Base-by-base conservation (phyloP, 2,888 invertebrate species). In the Stratiomys singularior region DNA sequence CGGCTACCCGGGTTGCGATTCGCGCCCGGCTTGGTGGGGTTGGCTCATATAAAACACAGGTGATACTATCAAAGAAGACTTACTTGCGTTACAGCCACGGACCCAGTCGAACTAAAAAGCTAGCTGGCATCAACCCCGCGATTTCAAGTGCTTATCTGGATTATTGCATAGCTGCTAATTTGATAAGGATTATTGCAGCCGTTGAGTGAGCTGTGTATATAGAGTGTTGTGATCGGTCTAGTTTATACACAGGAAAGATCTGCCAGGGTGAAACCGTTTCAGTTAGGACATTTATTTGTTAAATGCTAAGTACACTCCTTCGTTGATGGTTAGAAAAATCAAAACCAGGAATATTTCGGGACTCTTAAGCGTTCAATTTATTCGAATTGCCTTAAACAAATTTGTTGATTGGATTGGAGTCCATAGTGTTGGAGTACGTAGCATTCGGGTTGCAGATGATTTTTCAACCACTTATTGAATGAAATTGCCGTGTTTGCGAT, bases 51-150 rank as follows among this genome's bases (percentile, higher is more conserved):
- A 86, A 87, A 86, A 86, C 84, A 83, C 84, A 85, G 85, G 84
- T 84, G 83, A 80, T 83, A 82, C 81, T 83, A 83, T 84, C 83
- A 83, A 84, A 83, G 83, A 81, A 84, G 85, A 85, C 85, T 86
- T 86, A 87, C 85, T 86, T 86, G 85, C 84, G 86, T 86, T 83
- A 85, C 85, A 87, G 85, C 84, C 84, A 84, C 85, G 77, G 74
- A 60, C 60, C 74, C 67, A 63, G 74, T 63, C 76, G 67, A 78
- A 69, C 60, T 66, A 60, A 74, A 76, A 44, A 76, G 72, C 56
- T 78, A 60, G 52, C 56, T 63, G 37, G 56, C 28, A 15, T 44
- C 58, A 23, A 63, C 9, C 23, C 23, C 56, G 37, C 13, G 66
- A 67, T 13, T 44, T n/a, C 13, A 23, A 69, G 15, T 25, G 28